Evolutionary conservation across 2,113 vertebrate genomes (phyloP).

Genomic region (Archocentrus centrarchus): DNA sequence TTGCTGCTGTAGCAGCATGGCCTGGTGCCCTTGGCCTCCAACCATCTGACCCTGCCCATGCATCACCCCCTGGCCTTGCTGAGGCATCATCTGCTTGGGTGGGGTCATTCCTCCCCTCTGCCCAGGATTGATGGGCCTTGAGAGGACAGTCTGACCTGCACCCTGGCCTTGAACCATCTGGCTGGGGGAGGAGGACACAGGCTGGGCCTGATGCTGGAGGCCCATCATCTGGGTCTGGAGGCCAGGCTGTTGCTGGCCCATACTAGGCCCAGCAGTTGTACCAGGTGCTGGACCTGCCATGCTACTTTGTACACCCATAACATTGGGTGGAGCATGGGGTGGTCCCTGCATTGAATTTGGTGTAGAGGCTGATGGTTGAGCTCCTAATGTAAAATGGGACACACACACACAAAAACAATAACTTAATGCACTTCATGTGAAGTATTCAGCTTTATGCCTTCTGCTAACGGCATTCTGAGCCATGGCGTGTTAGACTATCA

Average conservation of each 20-base stretch:
- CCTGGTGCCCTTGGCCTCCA: constrained; percentile 93
- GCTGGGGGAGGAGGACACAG: constrained; percentile 91
- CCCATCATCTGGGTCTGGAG: constrained; percentile 93
- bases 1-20: constrained; percentile 84
- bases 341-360: constrained; percentile 91
- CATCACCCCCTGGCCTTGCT: constrained; percentile 95
- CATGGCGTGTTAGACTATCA: not conserved
- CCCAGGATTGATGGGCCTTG: constrained; percentile 90
- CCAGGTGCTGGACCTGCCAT: constrained; percentile 87
- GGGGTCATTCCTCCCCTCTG: constrained; percentile 96
- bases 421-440: not conserved
- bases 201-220: constrained; percentile 97
- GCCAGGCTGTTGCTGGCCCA: constrained; percentile 90
- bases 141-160: constrained; percentile 92
- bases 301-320: constrained; percentile 92
- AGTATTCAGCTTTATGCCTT: not conserved
- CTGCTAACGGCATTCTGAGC: not conserved
- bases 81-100: constrained; percentile 95
- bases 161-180: constrained; percentile 90
- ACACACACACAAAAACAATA: not conserved
- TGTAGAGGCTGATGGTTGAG: constrained; percentile 85
- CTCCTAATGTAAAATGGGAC: constrained; percentile 81
- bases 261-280: constrained; percentile 85
- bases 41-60: constrained; percentile 93
- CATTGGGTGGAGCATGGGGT: constrained; percentile 88